Conservation (phyloP, 2,113 vertebrate species). For the Gobiocypris rarus region DNA sequence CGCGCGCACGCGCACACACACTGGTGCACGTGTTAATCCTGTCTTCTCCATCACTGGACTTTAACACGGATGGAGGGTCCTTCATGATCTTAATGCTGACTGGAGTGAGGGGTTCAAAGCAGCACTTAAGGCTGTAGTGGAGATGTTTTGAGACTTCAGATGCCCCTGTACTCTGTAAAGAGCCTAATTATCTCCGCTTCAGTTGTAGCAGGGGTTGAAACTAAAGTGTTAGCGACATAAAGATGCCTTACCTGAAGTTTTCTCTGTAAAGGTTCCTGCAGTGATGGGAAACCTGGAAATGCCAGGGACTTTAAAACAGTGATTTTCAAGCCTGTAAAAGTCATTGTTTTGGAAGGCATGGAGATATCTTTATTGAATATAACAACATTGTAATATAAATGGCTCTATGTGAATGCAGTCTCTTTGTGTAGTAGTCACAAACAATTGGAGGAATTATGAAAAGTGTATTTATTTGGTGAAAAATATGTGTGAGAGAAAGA, state of each 20-base stretch:
- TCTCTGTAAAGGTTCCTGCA: neutral
- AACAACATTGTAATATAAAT: neutral
- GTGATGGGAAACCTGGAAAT: neutral
- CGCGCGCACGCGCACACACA: neutral
- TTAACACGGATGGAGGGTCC: neutral
- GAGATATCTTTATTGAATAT: neutral
- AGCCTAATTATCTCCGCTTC: neutral
- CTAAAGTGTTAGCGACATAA: neutral
- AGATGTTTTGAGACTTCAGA: neutral
- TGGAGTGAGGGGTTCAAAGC: slow-evolving; percentile 6
- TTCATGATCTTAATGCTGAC: neutral
- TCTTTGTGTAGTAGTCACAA: neutral
- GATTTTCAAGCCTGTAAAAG: neutral
- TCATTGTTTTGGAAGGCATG: neutral
- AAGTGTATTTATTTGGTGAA: neutral
- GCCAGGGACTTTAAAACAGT: neutral
- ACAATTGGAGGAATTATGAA: neutral
- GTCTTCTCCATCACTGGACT: slow-evolving; percentile 20
- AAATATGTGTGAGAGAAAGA: neutral
- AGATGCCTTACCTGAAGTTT: neutral
- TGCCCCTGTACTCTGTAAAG: neutral
- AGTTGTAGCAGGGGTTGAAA: neutral
- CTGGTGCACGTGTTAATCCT: slow-evolving; percentile 12
- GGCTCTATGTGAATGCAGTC: neutral
- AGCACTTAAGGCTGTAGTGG: neutral